phyloP scores from a whole-genome alignment of 2,113 vertebrate genomes.

The Sinocyclocheilus rhinocerous region DNA sequence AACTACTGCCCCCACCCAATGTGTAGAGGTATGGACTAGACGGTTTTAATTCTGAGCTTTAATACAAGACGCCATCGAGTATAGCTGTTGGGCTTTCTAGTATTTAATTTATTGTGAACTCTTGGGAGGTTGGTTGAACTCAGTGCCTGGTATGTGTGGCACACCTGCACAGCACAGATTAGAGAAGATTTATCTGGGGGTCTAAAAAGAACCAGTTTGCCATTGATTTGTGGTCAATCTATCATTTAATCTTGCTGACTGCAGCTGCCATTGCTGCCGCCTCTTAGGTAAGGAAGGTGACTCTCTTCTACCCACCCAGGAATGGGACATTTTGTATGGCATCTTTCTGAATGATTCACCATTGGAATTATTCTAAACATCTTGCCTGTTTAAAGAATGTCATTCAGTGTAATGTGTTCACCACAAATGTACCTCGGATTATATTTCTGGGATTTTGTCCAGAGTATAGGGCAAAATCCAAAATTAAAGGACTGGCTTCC shows the following conservation, averaged over 20 bases:
- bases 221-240: constrained; percentile 56
- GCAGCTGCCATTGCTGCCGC: constrained; percentile 27
- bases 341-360: background rate
- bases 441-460: background rate
- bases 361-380: constrained; percentile 17
- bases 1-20: background rate
- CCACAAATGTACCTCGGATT: background rate
- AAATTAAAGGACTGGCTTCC: background rate
- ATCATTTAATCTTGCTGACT: constrained; percentile 56
- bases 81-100: constrained; percentile 26
- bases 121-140: constrained; percentile 40
- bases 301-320: constrained; percentile 7
- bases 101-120: constrained; percentile 43
- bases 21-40: background rate
- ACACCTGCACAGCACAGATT: constrained; percentile 53
- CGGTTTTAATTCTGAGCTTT: background rate
- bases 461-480: background rate
- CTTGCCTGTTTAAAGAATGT: constrained; percentile 4
- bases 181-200: constrained; percentile 52
- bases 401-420: background rate
- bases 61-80: background rate
- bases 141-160: constrained; percentile 21
- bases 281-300: constrained; percentile 24
- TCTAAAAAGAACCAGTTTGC: constrained; percentile 49
- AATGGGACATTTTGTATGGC: constrained; percentile 5